phyloP scores from a whole-genome alignment of 1,140 invertebrate genomes.

The Gyrodactylus bullatarudis region DNA sequence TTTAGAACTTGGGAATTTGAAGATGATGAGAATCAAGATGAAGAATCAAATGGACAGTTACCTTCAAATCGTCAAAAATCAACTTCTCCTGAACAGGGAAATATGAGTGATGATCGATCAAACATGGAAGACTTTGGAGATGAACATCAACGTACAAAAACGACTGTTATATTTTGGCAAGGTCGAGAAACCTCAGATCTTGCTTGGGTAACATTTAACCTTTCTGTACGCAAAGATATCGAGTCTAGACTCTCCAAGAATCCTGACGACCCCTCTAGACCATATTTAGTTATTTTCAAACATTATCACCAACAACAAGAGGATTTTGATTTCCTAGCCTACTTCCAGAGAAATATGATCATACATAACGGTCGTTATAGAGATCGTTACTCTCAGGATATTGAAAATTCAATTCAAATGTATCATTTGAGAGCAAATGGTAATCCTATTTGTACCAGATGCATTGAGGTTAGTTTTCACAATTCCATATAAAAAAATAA shows the following conservation, averaged over 20 bases:
- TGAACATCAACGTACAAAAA: constrained; percentile 25
- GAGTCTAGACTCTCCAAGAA: constrained; percentile 4
- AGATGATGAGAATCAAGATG: constrained; percentile 13
- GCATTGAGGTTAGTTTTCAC: neutral
- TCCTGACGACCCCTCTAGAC: neutral
- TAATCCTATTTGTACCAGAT: neutral
- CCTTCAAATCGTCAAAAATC: too few relatives aligned
- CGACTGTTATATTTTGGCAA: constrained; percentile 97
- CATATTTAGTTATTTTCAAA: constrained; percentile 1
- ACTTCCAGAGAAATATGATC: constrained; percentile 75
- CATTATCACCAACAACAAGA: constrained; percentile 43
- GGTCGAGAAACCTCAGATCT: constrained; percentile 79
- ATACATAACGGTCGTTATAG: constrained; percentile 36
- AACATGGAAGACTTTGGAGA: constrained; percentile 37
- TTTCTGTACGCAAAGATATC: constrained; percentile 17
- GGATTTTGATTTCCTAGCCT: constrained; percentile 85
- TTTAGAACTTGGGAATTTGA: constrained; percentile 35
- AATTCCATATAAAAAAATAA: too few relatives aligned
- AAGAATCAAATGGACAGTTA: too few relatives aligned
- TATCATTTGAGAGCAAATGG: constrained; percentile 1
- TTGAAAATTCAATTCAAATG: neutral
- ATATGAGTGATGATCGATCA: constrained; percentile 26
- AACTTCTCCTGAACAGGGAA: too few relatives aligned
- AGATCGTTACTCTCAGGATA: neutral
- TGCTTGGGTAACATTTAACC: constrained; percentile 96